Base-by-base conservation (phyloP, 2,113 vertebrate genomes). In the Strix aluco region DNA sequence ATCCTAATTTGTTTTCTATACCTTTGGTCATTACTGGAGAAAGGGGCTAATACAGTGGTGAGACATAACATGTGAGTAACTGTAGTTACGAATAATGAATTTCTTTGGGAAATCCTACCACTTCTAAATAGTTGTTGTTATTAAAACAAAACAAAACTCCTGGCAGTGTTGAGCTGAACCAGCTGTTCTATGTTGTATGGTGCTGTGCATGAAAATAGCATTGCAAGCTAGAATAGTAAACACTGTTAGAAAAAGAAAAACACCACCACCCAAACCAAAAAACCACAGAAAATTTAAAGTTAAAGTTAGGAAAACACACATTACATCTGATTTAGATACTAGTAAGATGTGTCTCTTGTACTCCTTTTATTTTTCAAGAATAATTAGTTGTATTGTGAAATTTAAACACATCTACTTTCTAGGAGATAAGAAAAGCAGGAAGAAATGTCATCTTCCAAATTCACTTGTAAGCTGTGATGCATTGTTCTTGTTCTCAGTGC, bases 21-120 rank as follows among this genome's bases (percentile, higher is more conserved):
- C 14, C 2, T 49, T 61, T 86, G 30, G 6, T 38, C 86, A 10
- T 73, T 91, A 44, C 21, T 73, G 66, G 65, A 30, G 36, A 54
- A 86, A 65, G 55, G 32, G 34, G 8, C 34, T 80, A 20, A 7
- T 44, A 2, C 9, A 25, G 26, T 65, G 57, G 17, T 6, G 21
- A 65, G 58, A 40, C 1, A 1, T 22, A 77, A 57, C 14, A 6
- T 47, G 14, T 0, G 0, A 77, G 36, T 89, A 32, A 27, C 46
- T 8, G 0, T 30, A 58, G 61, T 55, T 87, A 54, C n/a, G 32
- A 21, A 22, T 52, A 61, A 73, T 62, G 16, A 14, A 40, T 81
- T 80, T 96, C 58, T 16, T 57, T 57, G 14, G 70, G 62, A 80
- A 90, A 81, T 75, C 21, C 55, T 62, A 42, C 22, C 8, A 6